Conservation (phyloP, 2,113 vertebrate genomes). For the Sclerurus mexicanus region DNA sequence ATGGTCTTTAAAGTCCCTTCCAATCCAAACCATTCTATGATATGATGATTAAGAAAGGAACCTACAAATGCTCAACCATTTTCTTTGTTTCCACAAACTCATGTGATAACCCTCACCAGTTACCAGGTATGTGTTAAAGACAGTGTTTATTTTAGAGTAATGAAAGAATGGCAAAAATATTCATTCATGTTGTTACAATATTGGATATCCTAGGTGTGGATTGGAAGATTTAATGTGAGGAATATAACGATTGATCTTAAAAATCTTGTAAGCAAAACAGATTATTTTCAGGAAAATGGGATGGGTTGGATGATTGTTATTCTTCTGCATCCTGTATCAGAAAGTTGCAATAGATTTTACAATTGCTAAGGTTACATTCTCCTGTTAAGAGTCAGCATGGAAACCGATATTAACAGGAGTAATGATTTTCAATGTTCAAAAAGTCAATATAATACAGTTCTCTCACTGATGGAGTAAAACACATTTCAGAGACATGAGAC, state of each 20-base stretch:
- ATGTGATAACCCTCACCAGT: rapidly evolving
- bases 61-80: neutral
- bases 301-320: neutral
- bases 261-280: neutral
- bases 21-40: neutral
- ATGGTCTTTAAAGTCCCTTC: neutral
- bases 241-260: neutral
- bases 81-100: neutral
- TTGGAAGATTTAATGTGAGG: neutral
- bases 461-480: neutral
- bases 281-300: neutral
- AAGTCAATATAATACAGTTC: neutral
- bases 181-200: neutral
- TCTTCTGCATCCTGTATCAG: neutral
- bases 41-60: neutral
- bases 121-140: neutral
- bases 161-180: neutral
- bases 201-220: neutral
- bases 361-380: neutral
- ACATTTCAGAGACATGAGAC: neutral
- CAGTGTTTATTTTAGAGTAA: neutral
- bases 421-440: neutral
- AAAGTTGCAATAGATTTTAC: neutral
- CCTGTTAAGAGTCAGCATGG: neutral
- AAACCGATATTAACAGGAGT: neutral